Conservation (phyloP, 2,797 vertebrate genomes). For the Sebastes oblongus region DNA sequence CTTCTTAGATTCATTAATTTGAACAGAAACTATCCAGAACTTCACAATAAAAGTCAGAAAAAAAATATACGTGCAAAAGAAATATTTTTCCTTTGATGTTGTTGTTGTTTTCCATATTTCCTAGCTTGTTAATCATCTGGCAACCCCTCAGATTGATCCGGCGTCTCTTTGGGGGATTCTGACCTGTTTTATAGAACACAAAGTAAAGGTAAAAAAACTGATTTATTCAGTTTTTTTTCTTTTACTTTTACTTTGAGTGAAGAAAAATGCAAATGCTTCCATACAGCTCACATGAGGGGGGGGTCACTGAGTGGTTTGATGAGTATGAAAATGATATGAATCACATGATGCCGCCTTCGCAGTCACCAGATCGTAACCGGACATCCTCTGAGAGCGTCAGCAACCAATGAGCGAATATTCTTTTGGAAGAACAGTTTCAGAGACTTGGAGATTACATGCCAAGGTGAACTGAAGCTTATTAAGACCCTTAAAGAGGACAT, state of each 20-base stretch:
- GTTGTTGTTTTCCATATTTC: not conserved
- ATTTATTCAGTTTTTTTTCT: too few species aligned
- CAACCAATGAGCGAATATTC: not conserved
- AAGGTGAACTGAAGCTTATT: too few species aligned
- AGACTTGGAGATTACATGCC: not conserved
- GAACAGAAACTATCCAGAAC: not conserved
- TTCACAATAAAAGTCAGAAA: constrained; percentile 5
- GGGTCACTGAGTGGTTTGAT: not conserved
- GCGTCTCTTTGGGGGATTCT: not conserved
- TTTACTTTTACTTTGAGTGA: too few species aligned
- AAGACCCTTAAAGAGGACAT: not conserved
- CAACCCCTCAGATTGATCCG: not conserved
- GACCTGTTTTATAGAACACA: not conserved
- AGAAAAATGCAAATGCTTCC: not conserved
- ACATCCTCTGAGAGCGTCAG: not conserved
- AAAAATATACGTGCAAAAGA: not conserved
- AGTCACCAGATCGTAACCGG: not conserved
- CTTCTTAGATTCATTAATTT: not conserved
- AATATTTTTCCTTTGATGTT: not conserved
- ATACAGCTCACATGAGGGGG: not conserved
- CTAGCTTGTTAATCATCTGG: not conserved
- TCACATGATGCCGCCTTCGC: not conserved
- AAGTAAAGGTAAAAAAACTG: not conserved
- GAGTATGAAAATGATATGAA: not conserved
- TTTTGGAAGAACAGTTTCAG: not conserved